phyloP scores from a whole-genome alignment of 2,888 invertebrate species.

The Phlogophora meticulosa region DNA sequence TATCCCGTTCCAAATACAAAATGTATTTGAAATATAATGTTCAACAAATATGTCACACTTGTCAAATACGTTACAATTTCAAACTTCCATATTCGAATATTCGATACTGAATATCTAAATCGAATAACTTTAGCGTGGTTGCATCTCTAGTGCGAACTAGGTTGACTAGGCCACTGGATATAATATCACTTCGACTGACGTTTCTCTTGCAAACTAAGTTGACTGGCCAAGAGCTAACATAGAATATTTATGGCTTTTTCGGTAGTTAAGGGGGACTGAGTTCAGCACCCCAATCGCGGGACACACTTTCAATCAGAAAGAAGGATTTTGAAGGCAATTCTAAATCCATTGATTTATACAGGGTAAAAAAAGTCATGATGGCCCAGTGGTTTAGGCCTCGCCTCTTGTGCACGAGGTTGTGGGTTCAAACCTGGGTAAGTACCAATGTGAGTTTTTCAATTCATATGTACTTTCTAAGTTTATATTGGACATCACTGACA shows the following conservation, averaged over 20 bases:
- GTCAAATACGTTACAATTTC: constrained; percentile 34
- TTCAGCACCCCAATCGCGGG: too few relatives aligned
- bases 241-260: constrained; percentile 30
- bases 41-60: constrained; percentile 25
- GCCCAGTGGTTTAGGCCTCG: too few relatives aligned
- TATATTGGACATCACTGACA: too few relatives aligned
- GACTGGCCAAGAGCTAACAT: neutral
- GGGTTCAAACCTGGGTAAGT: too few relatives aligned
- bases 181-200: constrained; percentile 9
- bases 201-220: constrained; percentile 39
- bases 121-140: constrained; percentile 22
- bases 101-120: constrained; percentile 26
- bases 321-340: too few relatives aligned
- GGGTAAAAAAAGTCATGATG: too few relatives aligned
- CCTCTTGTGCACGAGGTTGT: too few relatives aligned
- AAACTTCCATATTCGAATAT: constrained; percentile 19
- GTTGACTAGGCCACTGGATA: constrained; percentile 10
- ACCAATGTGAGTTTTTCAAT: too few relatives aligned
- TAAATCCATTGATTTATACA: too few relatives aligned
- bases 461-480: too few relatives aligned
- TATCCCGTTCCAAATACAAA: neutral
- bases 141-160: constrained; percentile 45
- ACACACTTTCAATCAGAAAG: too few relatives aligned
- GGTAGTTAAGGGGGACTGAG: constrained; percentile 11
- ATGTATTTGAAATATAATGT: constrained; percentile 23